Evolutionary conservation across 2,113 vertebrate genomes (phyloP), one percentile per base, ranked within the genome.

Genomic region (Ascaphus truei): DNA sequence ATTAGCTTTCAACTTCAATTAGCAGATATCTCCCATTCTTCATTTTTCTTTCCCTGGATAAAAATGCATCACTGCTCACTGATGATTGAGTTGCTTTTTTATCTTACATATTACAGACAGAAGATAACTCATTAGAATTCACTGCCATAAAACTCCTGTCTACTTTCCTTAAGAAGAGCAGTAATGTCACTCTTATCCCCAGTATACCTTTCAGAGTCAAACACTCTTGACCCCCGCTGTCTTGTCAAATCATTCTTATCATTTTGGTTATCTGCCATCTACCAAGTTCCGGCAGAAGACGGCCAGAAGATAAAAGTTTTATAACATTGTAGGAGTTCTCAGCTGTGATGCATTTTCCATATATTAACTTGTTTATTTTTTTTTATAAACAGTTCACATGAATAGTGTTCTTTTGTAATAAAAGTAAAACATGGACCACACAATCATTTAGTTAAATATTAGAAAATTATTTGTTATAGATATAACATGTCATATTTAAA

Each of bases 201-300:
- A 41, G 67, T 71, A 30, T 52, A 71, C 67, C 57, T 52, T 41
- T 52, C 56, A 30, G 13, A 39, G 16, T n/a, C 67, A 20, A 34
- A 18, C 58, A 33, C 45, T 39, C 56, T 61, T 60, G 57, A 71
- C 67, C 67, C 47, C 2, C 7, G 16, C 55, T 68, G 43, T 68
- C 66, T 59, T 50, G 43, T 68, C 66, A 68, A 59, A 71, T 71
- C 66, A 69, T 48, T 57, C 43, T 50, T 61, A 71, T 61, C 51
- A 71, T 61, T 71, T 47, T 51, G 34, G 45, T 71, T 71, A 71
- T 51, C 67, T 61, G 57, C 66, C 56, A 71, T 59, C 41, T 68
- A 34, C 52, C 63, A 37, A 9, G 22, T 16, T 30, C 34, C 18
- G 41, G 23, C 2, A 2, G 5, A 36, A 41, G 45, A 43, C 34